phyloP scores from a whole-genome alignment of 1,140 invertebrate genomes.

The Drosophila bocqueti region DNA sequence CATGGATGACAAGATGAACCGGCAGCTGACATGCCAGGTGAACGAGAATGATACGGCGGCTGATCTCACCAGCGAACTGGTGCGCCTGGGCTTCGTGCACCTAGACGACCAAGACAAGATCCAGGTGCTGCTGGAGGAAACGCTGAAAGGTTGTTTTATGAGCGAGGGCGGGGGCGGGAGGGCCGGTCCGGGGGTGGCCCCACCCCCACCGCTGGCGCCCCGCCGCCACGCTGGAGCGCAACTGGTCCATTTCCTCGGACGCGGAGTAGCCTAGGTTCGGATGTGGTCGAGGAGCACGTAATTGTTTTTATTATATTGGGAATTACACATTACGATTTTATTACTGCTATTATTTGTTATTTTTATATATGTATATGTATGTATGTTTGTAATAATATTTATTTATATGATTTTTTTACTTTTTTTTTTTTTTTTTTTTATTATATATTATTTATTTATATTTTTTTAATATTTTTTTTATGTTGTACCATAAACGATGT shows the following conservation, averaged over 20 bases:
- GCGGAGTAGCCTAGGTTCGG: conserved; percentile 66
- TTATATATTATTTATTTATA: too few relatives aligned
- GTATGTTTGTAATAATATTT: conserved; percentile 76
- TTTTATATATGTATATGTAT: conserved; percentile 75
- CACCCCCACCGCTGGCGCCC: conserved; percentile 72
- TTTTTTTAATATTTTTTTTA: too few relatives aligned
- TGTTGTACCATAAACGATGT: conserved; percentile 76
- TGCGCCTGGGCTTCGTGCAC: conserved; percentile 98
- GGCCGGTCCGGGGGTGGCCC: conserved; percentile 59
- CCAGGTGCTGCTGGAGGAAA: conserved; percentile 90
- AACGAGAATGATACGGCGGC: conserved; percentile 92
- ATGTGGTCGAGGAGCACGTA: conserved; percentile 1
- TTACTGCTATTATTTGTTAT: conserved; percentile 81
- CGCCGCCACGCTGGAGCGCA: conserved; percentile 74
- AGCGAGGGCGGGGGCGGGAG: conserved; percentile 67
- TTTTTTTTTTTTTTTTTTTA: too few relatives aligned
- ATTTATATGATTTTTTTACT: too few relatives aligned
- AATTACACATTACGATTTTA: conserved; percentile 82
- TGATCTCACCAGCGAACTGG: conserved; percentile 95
- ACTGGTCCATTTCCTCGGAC: conserved; percentile 80
- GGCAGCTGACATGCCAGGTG: conserved; percentile 97
- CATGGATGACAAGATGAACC: conserved; percentile 99
- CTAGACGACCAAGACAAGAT: conserved; percentile 93
- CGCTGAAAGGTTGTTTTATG: conserved; percentile 87
- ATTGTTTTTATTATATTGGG: conserved; percentile 77